Evolutionary conservation across 1,140 invertebrate genomes (phyloP), one percentile per base, ranked within the genome.

Genomic region (Drosophila erecta): DNA sequence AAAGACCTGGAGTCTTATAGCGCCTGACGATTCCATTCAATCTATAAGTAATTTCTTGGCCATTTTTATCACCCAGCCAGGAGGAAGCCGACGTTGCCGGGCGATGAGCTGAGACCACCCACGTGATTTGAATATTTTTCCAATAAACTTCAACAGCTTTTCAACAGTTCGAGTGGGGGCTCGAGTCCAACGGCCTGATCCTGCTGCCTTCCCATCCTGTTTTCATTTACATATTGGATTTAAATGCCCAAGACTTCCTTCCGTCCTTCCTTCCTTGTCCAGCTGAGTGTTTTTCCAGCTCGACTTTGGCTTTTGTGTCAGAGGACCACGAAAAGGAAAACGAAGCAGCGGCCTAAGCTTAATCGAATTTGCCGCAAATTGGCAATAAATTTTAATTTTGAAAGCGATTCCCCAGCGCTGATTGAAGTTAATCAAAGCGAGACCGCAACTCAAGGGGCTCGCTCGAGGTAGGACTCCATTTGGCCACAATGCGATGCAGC

Each of bases 101-200:
- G 47, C 60, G 70, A 75, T 70, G 78, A 75, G 78, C 69, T 86
- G 74, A 86, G 78, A 86, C 83, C 89, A 79, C 87, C 87, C 87
- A 90, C 79, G 87, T 87, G 87, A 90, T 90, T 90, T 90, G 89
- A 90, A 90, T 90, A 90, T 90, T 89, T 90, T 90, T 87, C 83
- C 87, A 90, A 90, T 89, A 89, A 89, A 89, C 84, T 89, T 89
- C 84, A 89, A 89, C 84, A 89, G 84, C 84, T 89, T 89, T 89
- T 89, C 84, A 86, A 78, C 79, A 77, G 79, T 81, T 61, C 67
- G 57, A 61, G 61, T 24, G 37, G 43, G 41, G 12, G 20, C 4
- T 11, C 10, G 10, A 47, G 22, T 47, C 44, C 51, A 57, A n/a
- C 12, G 73, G 72, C 58, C 49, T 43, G 49, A n/a, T 46, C 22